Conservation (phyloP, 2,113 vertebrate genomes). For the Ptyas mucosa region DNA sequence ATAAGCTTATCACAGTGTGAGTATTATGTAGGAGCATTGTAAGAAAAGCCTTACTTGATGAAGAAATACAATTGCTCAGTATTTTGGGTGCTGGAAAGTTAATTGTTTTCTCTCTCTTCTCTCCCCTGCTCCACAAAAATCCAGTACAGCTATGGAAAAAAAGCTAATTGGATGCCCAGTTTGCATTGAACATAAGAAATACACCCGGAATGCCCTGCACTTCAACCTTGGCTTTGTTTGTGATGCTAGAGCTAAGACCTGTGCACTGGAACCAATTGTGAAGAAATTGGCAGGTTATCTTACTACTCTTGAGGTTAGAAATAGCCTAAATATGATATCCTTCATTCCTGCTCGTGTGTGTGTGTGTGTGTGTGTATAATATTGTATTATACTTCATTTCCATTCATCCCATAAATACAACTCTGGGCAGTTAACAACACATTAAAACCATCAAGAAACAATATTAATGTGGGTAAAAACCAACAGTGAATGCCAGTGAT, state of each 20-base stretch:
- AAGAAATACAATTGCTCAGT: background rate
- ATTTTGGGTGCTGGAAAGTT: background rate
- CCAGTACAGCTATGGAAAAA: constrained; percentile 95
- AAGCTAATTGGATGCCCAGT: constrained; percentile 96
- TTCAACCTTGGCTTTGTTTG: constrained; percentile 97
- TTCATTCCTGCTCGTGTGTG: background rate
- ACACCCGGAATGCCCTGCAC: constrained; percentile 92
- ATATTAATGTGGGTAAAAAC: background rate
- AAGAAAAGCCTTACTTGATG: background rate
- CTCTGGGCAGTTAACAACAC: background rate
- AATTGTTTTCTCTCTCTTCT: background rate
- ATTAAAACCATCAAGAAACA: background rate
- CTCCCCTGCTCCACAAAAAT: background rate
- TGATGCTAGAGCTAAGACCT: constrained; percentile 89
- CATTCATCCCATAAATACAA: background rate
- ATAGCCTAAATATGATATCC: accelerated
- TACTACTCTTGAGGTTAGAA: constrained; percentile 90
- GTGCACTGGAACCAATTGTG: constrained; percentile 92
- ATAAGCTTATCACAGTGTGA: constrained; percentile 98
- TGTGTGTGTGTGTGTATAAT: too few relatives aligned
- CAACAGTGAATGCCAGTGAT: background rate
- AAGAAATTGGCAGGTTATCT: constrained; percentile 97
- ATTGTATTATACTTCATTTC: background rate
- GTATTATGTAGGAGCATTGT: constrained; percentile 45
- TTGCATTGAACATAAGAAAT: constrained; percentile 98